Evolutionary conservation across 1,140 invertebrate species (phyloP), one percentile per base, ranked within the genome.

Genomic region (Drosophila jambulina): DNA sequence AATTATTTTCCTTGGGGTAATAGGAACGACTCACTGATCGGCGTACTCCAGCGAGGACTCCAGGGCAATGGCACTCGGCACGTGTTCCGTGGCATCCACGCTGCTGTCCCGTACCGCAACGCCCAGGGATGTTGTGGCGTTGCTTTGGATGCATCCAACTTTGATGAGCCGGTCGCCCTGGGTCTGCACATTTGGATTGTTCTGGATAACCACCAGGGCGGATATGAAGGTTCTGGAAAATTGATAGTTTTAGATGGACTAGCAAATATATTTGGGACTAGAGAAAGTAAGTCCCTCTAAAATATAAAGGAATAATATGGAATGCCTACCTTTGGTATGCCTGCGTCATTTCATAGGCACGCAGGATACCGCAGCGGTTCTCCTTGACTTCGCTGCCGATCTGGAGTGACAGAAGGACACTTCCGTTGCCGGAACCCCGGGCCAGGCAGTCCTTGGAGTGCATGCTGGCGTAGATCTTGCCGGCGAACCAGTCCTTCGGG

Each of bases 131-230:
- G 69, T 42, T 7, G 84, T 82, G 15, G 88, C 79, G 27, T 92
- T 88, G 58, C 90, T 92, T 34, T 94, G 93, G 13, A 94, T 95
- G 74, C 95, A 96, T 2, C 95, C 95, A 6, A 95, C 94, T 65
- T 95, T 95, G 53, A 96, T 94, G 78, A 95, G 93, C 19, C 95
- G 93, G 90, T 96, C 95, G 0, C 94, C 95, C 71, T 95, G 95
- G 7, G 95, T 95, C 88, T 95, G 95, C 45, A 96, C 94, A 59
- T 95, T 94, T 0, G 94, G 93, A 85, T 95, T 95, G 90, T 95
- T 95, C 85, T 95, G 95, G n/a, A 96, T 93, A 83, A 96, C 94
- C 75, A 95, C 93, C 81, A 94, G 93, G 19, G 94, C 94, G 69
- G 95, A 95, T 34, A 95, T 94, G 79, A 96, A 93, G 19, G 95